Conservation (phyloP, 2,888 invertebrate species). For the Coelinius sp. region DNA sequence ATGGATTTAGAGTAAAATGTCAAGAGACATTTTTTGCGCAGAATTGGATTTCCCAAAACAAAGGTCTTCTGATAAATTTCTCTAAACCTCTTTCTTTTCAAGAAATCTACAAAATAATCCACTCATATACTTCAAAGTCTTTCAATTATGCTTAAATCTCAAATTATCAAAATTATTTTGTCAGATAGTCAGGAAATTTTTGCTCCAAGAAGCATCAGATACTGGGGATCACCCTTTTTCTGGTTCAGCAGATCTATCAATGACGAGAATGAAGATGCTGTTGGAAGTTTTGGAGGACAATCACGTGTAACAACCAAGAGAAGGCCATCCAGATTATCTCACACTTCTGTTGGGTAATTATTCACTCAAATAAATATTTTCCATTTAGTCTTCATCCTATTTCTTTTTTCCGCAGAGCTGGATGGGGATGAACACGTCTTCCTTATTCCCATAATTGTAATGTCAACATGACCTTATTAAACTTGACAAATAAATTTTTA, state of each 20-base stretch:
- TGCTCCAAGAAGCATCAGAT: conserved; percentile 2
- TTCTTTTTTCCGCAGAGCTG: conserved; percentile 45
- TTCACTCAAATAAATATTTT: not conserved
- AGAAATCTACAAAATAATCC: no score
- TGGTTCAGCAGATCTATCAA: conserved; percentile 52
- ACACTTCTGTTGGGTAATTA: conserved; percentile 51
- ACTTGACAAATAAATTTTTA: not conserved
- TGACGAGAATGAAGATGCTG: conserved; percentile 46
- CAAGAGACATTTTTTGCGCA: not conserved
- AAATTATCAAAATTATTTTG: not conserved
- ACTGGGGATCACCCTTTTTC: conserved; percentile 46
- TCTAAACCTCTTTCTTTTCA: not conserved
- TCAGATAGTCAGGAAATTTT: conserved; percentile 44
- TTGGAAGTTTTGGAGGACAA: conserved; percentile 39
- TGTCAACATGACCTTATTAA: conserved; percentile 2
- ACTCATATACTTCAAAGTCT: no score
- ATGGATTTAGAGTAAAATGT: not conserved
- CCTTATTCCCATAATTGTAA: not conserved
- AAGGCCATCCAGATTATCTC: conserved; percentile 46
- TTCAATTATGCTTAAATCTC: no score
- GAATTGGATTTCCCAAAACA: not conserved
- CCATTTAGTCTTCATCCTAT: not conserved
- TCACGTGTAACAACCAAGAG: not conserved
- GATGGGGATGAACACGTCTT: conserved; percentile 55
- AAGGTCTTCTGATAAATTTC: not conserved